Base-by-base conservation (phyloP, 2,797 vertebrate species). In the Rallus crepitans region DNA sequence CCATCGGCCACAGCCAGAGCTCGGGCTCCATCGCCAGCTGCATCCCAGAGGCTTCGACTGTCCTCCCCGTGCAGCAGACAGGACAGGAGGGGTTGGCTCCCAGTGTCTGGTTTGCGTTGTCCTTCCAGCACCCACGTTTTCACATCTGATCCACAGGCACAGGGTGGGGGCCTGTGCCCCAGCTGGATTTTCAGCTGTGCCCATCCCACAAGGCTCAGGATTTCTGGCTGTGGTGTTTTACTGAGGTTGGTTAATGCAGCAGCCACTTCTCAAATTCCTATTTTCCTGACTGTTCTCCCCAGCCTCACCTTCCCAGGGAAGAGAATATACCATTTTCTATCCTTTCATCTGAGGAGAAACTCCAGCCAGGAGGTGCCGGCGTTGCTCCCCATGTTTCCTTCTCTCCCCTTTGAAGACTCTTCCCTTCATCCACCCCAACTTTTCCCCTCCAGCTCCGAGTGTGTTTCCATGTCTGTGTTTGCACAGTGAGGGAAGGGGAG, bases 341-440 rank as follows among this genome's bases (percentile, higher is more conserved):
- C 21, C 40, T 20, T 37, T 56, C 66, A 35, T 31, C 27, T 14
- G 15, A 55, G 21, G 17, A 39, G 35, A 63, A 33, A 56, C 73
- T 56, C 3, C 11, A 56, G 45, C 59, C 0, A 0, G 53, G 61
- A 82, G 35, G 35, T 21, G 19, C 39, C 0, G 0, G 14, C 17
- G n/a, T 50, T 3, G 0, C 18, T 33, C 0, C 0, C 12, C 55
- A 10, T 4, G 17, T 27, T 30, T 30, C 13, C 52, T 2, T 30
- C 40, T 42, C 40, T 72, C 40, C 39, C 4, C 3, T 6, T 0
- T 12, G n/a, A 47, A 4, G 35, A 20, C 24, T n/a, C 31, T 70
- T 53, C 24, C 50, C 57, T 42, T 45, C 35, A 30, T 18, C 17
- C 39, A 48, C 5, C 9, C 42, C 19, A 30, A 28, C 1, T 14